Base-by-base conservation (phyloP, 2,113 vertebrate genomes). In the Lonchura striata region DNA sequence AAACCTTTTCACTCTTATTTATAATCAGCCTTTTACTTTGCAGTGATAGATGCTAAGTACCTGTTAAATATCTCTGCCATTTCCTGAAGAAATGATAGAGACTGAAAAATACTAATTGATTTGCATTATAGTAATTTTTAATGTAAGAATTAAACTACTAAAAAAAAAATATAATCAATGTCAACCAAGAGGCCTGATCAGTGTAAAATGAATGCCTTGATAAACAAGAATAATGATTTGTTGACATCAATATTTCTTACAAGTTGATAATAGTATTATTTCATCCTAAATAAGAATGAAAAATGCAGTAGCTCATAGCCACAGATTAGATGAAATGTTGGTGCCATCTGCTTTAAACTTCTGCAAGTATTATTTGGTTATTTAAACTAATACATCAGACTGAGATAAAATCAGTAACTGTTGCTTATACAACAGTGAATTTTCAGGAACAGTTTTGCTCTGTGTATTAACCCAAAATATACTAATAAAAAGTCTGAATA, bases 61-160 rank as follows among this genome's bases (percentile, higher is more conserved):
- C 93, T 95, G 75, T 91, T 94, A 93, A 94, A 91, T 90, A 92
- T 65, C 83, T 92, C 88, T 91, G 75, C 41, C 60, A 61, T 83
- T 96, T 92, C 75, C 77, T 19, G 69, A 95, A 78, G 84, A 96
- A 95, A 96, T 59, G 71, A 68, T 44, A 90, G 82, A 85, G 49
- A 70, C 42, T 81, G 89, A 81, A 86, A 97, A 96, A 94, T 77
- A 57, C 23, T 54, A 64, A 74, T 65, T 49, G 37, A 88, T 92
- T 54, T 37, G 25, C 24, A 46, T 75, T 37, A 21, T 41, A 61
- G 49, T 80, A 9, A 28, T 63, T 80, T 52, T 77, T 35, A 27
- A 22, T 21, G 21, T 35, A 71, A 60, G 52, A 71, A 75, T 50
- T 87, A 74, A 70, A 47, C n/a, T 25, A 39, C 16, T 17, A 15